Conservation (phyloP, 2,888 invertebrate genomes). For the Eulithis testata region DNA sequence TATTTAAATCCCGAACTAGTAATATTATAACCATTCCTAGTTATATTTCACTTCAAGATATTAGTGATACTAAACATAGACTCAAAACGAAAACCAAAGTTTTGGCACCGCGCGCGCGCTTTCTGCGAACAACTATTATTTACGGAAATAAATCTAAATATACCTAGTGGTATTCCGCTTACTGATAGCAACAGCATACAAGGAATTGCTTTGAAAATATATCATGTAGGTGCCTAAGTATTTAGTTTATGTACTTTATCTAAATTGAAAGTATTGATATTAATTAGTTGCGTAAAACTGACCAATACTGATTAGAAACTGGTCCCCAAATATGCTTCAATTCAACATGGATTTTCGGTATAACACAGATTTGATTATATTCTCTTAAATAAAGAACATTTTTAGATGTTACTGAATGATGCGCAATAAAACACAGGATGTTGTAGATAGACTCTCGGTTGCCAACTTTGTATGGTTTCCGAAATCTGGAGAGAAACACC, state of each 20-base stretch:
- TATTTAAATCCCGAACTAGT: no score
- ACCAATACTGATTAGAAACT: no score
- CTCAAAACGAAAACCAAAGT: conserved; percentile 32
- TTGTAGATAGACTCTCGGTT: conserved; percentile 1
- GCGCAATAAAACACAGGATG: background rate
- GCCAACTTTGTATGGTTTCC: conserved; percentile 17
- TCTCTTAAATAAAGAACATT: background rate
- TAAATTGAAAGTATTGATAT: no score
- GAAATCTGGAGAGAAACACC: conserved; percentile 4
- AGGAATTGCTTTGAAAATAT: no score
- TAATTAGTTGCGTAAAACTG: no score
- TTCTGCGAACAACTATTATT: conserved; percentile 33
- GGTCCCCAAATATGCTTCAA: no score
- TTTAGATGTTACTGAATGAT: background rate
- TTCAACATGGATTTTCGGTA: no score
- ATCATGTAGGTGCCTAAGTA: no score
- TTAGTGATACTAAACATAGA: conserved; percentile 24
- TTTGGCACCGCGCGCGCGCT: conserved; percentile 24
- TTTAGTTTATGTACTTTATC: no score
- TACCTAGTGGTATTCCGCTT: conserved; percentile 14
- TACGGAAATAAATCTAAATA: conserved; percentile 33
- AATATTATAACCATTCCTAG: background rate
- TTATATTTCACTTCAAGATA: background rate
- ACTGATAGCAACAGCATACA: conserved; percentile 20
- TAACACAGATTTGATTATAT: no score